A percentile compares a stretch with the other conserved stretches of the same genome.
These are phyloP conservation scores for Nothobranchius kuhntae DNA, from an alignment of 2,113 vertebrate species.

Conservation along the genomic window DNA sequence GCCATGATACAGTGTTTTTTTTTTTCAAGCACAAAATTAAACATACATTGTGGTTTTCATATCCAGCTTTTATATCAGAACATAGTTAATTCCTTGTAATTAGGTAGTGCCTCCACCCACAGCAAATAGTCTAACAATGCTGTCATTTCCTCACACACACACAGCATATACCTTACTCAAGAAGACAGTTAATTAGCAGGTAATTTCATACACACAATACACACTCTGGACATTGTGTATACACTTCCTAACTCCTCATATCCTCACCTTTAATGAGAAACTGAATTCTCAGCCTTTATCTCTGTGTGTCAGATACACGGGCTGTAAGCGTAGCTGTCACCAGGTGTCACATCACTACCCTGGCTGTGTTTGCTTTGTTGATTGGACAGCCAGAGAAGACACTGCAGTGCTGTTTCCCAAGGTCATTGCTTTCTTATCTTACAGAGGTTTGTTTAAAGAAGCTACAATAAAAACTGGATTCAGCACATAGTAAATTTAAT, in stretches of 20 bases:
- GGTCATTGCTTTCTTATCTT: constrained; percentile 47
- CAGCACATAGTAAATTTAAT: constrained; percentile 9
- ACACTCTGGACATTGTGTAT: constrained; percentile 14
- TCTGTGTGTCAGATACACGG: constrained; percentile 16
- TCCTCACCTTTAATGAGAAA: constrained; percentile 46
- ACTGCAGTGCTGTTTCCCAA: constrained; percentile 48
- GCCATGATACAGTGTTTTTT: neutral
- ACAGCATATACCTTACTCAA: constrained; percentile 57
- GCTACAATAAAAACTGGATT: constrained; percentile 20
- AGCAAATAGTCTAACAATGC: neutral
- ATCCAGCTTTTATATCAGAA: neutral
- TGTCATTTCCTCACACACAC: neutral
- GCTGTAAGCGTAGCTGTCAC: constrained; percentile 35
- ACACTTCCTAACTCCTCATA: constrained; percentile 7
- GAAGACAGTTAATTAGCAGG: constrained; percentile 81
- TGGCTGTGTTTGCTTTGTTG: constrained; percentile 58
- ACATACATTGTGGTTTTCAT: neutral
- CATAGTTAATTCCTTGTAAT: no score
- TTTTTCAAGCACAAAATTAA: neutral
- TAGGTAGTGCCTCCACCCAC: neutral
- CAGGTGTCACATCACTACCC: constrained; percentile 22
- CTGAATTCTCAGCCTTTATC: constrained; percentile 37
- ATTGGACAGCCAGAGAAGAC: constrained; percentile 41
- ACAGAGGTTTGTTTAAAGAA: constrained; percentile 38
- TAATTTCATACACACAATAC: constrained; percentile 47